Evolutionary conservation across 2,797 vertebrate genomes (phyloP).

Genomic region (Echiichthys vipera): DNA sequence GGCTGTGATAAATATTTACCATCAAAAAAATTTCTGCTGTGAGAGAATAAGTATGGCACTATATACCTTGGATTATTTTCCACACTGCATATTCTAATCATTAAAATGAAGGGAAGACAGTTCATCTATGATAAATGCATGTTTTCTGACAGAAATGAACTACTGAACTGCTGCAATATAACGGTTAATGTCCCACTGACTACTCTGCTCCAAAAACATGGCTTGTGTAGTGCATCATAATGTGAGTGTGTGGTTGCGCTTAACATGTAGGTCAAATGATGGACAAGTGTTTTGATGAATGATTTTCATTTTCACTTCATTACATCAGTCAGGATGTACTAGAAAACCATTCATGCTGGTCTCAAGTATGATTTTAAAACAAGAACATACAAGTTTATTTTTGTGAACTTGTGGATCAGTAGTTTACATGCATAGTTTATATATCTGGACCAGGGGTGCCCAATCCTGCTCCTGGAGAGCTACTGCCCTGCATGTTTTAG

Average conservation of each 20-base stretch:
- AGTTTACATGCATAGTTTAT: neutral
- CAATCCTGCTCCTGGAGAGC: no score
- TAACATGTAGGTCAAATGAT: neutral
- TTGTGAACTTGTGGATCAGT: constrained; percentile 1
- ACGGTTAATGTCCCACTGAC: constrained; percentile 33
- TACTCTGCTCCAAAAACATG: constrained; percentile 26
- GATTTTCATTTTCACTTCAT: neutral
- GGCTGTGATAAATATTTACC: constrained; percentile 60
- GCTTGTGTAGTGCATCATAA: constrained; percentile 12
- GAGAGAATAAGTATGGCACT: constrained; percentile 48
- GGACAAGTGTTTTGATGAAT: neutral
- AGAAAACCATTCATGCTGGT: neutral
- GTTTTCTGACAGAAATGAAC: constrained; percentile 47
- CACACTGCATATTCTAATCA: constrained; percentile 65
- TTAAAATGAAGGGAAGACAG: constrained; percentile 49
- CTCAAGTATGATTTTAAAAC: neutral
- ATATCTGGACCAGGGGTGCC: no score
- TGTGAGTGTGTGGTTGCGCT: neutral
- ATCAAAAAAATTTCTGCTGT: constrained; percentile 49
- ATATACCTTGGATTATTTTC: constrained; percentile 57
- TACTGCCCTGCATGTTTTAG: no score
- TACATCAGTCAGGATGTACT: neutral
- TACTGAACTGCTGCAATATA: constrained; percentile 46
- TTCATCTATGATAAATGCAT: constrained; percentile 56
- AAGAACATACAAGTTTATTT: neutral